A percentile compares a stretch with the other conserved stretches of the same genome.
Conservation (phyloP, 2,113 vertebrate species). For the Machaerirhynchus nigripectus region DNA sequence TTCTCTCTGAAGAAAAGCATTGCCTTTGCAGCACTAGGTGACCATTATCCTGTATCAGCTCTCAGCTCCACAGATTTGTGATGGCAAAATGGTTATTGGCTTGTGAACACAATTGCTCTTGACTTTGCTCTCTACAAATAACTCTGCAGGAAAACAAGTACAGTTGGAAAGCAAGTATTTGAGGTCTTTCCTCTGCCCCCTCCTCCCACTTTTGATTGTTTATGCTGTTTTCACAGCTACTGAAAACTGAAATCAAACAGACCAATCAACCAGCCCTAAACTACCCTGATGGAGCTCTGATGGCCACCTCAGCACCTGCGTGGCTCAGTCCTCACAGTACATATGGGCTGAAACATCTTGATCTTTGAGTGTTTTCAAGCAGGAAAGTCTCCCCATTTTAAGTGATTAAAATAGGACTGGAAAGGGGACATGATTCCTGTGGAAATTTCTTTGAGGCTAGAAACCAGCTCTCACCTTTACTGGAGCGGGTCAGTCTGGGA, state of each 20-base stretch:
- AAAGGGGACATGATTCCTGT: background rate
- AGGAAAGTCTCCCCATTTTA: background rate
- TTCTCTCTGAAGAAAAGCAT: background rate
- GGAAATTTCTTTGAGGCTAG: background rate
- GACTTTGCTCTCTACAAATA: background rate
- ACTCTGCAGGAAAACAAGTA: background rate
- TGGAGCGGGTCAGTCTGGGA: background rate
- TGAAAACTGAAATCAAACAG: background rate
- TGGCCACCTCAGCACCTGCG: accelerated
- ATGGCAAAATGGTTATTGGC: background rate
- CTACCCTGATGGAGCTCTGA: background rate
- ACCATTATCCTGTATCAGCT: background rate
- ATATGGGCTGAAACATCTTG: background rate
- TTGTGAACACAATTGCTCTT: background rate
- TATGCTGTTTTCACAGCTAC: background rate
- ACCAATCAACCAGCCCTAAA: background rate
- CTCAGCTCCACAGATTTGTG: background rate
- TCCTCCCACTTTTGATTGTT: background rate
- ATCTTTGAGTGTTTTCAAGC: background rate
- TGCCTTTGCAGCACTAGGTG: background rate
- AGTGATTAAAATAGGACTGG: background rate
- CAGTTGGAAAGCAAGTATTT: background rate
- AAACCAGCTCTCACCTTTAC: background rate
- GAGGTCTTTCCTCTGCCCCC: background rate
- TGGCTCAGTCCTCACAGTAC: background rate